Conservation (phyloP, 1,140 invertebrate species). For the Drosophila triauraria region DNA sequence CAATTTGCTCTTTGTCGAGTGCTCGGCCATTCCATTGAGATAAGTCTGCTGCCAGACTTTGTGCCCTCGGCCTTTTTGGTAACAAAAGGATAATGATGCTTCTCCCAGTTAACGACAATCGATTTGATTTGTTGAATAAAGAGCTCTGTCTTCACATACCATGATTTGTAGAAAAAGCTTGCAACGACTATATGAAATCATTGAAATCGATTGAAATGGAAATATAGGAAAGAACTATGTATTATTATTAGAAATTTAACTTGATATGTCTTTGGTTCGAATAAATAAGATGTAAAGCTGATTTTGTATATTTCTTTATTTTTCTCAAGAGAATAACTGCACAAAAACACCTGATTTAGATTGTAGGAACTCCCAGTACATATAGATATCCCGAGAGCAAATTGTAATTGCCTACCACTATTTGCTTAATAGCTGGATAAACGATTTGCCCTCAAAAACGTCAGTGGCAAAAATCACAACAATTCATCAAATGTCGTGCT, state of each 20-base stretch:
- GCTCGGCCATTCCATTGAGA: conserved; percentile 48
- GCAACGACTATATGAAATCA: too few relatives aligned
- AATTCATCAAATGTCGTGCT: conserved; percentile 76
- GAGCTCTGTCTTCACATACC: too few relatives aligned
- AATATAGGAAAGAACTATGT: too few relatives aligned
- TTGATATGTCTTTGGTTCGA: too few relatives aligned
- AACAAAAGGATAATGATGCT: conserved; percentile 16
- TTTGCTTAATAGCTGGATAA: conserved; percentile 64
- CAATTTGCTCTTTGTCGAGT: conserved; percentile 75
- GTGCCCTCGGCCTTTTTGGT: not conserved
- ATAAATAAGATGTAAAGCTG: too few relatives aligned
- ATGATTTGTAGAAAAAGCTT: not conserved
- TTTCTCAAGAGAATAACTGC: too few relatives aligned
- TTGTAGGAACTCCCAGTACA: not conserved
- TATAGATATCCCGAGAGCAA: not conserved
- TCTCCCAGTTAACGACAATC: not conserved
- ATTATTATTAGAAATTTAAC: too few relatives aligned
- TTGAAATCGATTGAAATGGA: too few relatives aligned
- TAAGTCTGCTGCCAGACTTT: conserved; percentile 9
- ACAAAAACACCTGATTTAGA: not conserved
- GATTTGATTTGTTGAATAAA: not conserved
- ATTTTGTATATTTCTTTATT: too few relatives aligned
- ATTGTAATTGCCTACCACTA: conserved; percentile 23
- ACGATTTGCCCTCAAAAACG: conserved; percentile 62
- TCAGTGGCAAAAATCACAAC: conserved; percentile 61